phyloP scores from a whole-genome alignment of 1,140 invertebrate genomes.

The Plodia interpunctella region DNA sequence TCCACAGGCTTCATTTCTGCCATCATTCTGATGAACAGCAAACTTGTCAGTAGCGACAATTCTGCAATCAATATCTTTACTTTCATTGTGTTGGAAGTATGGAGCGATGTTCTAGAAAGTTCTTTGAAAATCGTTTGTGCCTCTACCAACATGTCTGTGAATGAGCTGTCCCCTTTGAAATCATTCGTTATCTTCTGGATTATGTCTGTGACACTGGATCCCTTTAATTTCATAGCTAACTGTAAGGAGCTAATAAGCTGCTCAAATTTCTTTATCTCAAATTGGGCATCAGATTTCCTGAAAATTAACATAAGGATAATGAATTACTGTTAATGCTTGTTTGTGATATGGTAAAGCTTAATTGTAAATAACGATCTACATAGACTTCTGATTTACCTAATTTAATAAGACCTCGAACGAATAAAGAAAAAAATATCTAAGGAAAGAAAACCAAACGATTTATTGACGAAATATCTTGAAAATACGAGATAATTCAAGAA shows the following conservation, averaged over 20 bases:
- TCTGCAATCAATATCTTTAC: constrained; percentile 54
- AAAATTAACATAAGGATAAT: constrained; percentile 34
- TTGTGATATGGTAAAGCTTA: too few species aligned
- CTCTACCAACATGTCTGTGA: constrained; percentile 34
- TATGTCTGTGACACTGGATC: constrained; percentile 10
- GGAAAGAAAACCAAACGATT: too few species aligned
- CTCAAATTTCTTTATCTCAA: constrained; percentile 53
- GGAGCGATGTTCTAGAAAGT: constrained; percentile 14
- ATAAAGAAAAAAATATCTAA: too few species aligned
- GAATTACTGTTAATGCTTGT: too few species aligned
- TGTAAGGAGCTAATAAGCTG: constrained; percentile 40
- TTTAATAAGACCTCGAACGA: too few species aligned
- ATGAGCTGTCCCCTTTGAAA: constrained; percentile 30
- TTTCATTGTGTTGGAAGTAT: constrained; percentile 21
- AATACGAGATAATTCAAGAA: too few species aligned
- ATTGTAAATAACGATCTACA: too few species aligned
- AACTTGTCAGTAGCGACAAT: constrained; percentile 68
- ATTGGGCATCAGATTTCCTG: constrained; percentile 50
- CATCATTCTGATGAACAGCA: constrained; percentile 61
- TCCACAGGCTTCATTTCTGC: constrained; percentile 79
- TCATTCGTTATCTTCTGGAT: constrained; percentile 22
- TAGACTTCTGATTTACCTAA: too few species aligned
- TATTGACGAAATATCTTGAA: too few species aligned
- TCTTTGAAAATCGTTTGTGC: constrained; percentile 31
- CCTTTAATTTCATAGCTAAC: constrained; percentile 22